Evolutionary conservation across 2,113 vertebrate species (phyloP).

Genomic region (Rafetus swinhoei): DNA sequence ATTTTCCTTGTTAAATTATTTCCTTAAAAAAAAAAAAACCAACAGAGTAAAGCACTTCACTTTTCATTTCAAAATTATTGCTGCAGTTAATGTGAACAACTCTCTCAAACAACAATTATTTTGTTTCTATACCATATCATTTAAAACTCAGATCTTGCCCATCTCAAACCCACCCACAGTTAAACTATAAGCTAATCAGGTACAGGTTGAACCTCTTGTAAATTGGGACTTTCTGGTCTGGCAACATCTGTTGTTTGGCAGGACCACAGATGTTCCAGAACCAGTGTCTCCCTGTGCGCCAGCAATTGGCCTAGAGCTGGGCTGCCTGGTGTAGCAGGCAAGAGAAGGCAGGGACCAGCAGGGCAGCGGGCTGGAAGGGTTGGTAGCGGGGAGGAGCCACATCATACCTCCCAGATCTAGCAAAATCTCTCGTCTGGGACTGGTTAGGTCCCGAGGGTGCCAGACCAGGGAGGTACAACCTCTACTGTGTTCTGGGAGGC

Average conservation of each 20-base stretch:
- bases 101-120: neutral
- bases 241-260: neutral
- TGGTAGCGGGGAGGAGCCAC: too few relatives aligned
- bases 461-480: too few relatives aligned
- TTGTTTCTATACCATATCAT: neutral
- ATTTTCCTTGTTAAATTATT: neutral
- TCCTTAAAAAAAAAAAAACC: neutral
- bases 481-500: too few relatives aligned
- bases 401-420: too few relatives aligned
- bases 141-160: neutral
- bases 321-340: too few relatives aligned
- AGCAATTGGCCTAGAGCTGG: too few relatives aligned
- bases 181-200: neutral
- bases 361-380: too few relatives aligned
- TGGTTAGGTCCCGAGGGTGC: too few relatives aligned
- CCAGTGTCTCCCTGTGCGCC: too few relatives aligned
- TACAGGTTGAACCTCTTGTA: neutral
- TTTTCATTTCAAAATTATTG: neutral
- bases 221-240: too few relatives aligned
- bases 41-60: neutral
- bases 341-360: too few relatives aligned
- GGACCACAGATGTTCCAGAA: neutral
- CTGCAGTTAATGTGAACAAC: neutral
- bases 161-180: neutral
- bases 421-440: too few relatives aligned